Percentiles rank a stretch among this genome's conserved stretches.
phyloP scores from a whole-genome alignment of 2,888 invertebrate genomes.

The Eilema depressum region DNA sequence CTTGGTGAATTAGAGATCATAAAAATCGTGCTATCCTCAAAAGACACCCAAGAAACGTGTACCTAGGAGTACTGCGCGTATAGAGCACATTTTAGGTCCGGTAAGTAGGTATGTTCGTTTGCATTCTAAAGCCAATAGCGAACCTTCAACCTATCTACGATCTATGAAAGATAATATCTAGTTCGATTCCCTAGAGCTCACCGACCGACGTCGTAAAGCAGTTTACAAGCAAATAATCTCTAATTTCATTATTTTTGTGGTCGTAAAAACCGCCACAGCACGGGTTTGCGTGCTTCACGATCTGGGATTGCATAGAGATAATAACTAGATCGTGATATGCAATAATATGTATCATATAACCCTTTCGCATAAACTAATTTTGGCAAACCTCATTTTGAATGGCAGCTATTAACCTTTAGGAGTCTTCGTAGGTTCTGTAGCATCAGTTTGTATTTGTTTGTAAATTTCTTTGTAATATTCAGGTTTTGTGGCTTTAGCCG shows the following conservation, averaged over 20 bases:
- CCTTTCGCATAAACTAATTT: not conserved
- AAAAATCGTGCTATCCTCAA: no score
- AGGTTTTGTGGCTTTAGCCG: not conserved
- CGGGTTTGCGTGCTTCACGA: constrained; percentile 68
- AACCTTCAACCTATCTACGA: constrained; percentile 14
- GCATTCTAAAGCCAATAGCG: constrained; percentile 6
- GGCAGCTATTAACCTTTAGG: not conserved
- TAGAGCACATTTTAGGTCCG: no score
- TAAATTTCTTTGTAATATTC: not conserved
- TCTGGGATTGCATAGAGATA: constrained; percentile 8
- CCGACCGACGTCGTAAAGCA: constrained; percentile 53
- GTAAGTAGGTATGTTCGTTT: no score
- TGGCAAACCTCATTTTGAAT: not conserved
- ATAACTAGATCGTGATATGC: not conserved
- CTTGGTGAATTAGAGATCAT: no score
- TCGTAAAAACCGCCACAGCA: constrained; percentile 66
- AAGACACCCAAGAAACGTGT: no score
- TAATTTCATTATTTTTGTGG: constrained; percentile 80
- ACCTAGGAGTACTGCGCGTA: no score
- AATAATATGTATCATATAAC: constrained; percentile 2
- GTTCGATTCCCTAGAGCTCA: constrained; percentile 33
- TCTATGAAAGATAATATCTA: constrained; percentile 35
- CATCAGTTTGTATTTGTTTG: not conserved
- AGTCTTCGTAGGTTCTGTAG: not conserved
- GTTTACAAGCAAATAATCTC: constrained; percentile 62